Base-by-base conservation (phyloP, 2,888 invertebrate species). In the Phalera bucephala region DNA sequence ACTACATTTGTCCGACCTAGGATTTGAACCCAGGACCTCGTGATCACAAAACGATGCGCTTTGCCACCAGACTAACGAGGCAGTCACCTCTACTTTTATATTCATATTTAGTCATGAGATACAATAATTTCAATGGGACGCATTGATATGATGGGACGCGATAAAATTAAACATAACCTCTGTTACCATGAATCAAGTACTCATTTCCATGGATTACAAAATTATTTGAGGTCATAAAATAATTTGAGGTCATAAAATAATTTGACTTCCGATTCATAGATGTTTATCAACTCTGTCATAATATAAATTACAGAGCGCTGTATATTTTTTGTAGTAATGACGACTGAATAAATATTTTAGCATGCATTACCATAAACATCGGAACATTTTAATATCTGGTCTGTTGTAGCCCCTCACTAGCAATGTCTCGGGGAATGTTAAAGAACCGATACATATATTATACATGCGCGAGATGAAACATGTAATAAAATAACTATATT, bases 381-480 rank as follows among this genome's bases (percentile, higher is more conserved):
- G 29, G 19, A 29, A 10, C 7, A 29, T 29, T 29, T 17, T 19
- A 29, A 19, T 28, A 15, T 6, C 5, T 17, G 3, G 2, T 17
- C 17, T 3, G 1, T 19, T 7, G 3, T 17, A n/a, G 2, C 15
- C 8, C 28, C 15, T 28, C 15, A 11, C 29, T 29, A 29, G 29
- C 15, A 11, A 29, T 19, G 10, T 19, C 29, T 29, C 9, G 5
- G 6, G 11, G 19, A 29, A 29, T 19, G 10, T 29, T 29, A 11
- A 29, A 29, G 29, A 50, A 55, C 50, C 43, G 42, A 49, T 40
- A n/a, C n/a, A 35, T 17, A 19, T 29, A 14, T 19, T 29, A 29
- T 29, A 19, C 17, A 28, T 14, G 2, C 15, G 9, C 15, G 5
- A 28, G 26, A 12, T 13, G 26, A 12, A 12, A 2, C n/a, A 12